Base-by-base conservation (phyloP, 2,888 invertebrate genomes). In the Hylaea fasciaria region DNA sequence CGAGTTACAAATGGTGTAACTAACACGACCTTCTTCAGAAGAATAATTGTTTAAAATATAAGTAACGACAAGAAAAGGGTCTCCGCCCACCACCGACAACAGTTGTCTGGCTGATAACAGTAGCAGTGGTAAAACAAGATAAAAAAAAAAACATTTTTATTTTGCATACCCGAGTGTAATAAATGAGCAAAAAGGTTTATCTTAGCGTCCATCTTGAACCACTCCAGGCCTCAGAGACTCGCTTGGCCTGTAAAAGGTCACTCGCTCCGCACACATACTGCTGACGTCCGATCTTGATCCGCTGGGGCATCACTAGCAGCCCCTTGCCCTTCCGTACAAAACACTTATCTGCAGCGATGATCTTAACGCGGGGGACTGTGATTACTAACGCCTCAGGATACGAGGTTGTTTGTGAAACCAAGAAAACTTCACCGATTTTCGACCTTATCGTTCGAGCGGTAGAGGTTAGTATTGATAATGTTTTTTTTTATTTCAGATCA, bases 351-450 rank as follows among this genome's bases (percentile, higher is more conserved):
- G 65, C 62, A 59, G 57, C 78, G 80, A 82, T 83, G 83, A 88
- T 89, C 89, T 86, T 79, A 85, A 83, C 82, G 83, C 81, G 81
- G 78, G 82, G 83, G 81, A 73, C 73, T 69, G 77, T 78, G 85
- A 87, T 86, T 84, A 79, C 81, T 69, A 78, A 70, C 81, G 83
- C 85, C 83, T 76, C 77, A 80, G 82, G 85, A 82, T 83, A 81
- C 65, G 74, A 81, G 84, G 86, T 86, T 80, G 88, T 80, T 81
- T 74, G 70, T 76, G 78, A 76, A 81, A 84, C 83, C 81, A 46
- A 49, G 37, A 43, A 44, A 29, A 9, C 13, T 14, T 8, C n/a
- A 13, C 40, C 16, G n/a, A 55, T 22, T 40, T 35, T 22, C 41
- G 43, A 56, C 61, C 48, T 48, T 62, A 57, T 52, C 12, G 32